A percentile compares a stretch with the other conserved stretches of the same genome.
These are phyloP conservation scores for Physocephala rufipes DNA, from an alignment of 2,888 invertebrate species.

Conservation along the genomic window DNA sequence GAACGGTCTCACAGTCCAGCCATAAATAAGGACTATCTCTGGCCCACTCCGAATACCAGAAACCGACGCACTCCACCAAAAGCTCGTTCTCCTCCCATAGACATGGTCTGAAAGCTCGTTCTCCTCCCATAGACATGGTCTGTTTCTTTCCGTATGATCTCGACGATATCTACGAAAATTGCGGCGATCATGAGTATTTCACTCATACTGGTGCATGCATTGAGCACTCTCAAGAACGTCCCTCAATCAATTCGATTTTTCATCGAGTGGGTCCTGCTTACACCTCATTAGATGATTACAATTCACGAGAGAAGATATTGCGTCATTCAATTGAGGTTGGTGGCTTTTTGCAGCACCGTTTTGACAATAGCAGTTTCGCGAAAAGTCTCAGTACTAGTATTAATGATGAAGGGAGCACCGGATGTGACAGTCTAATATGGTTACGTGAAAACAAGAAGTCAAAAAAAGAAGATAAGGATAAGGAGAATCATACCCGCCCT, in stretches of 20 bases:
- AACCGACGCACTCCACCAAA: constrained; percentile 56
- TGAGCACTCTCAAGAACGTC: constrained; percentile 55
- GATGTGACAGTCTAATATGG: constrained; percentile 39
- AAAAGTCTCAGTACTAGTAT: constrained; percentile 60
- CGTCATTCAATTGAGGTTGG: constrained; percentile 47
- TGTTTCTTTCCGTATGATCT: constrained; percentile 66
- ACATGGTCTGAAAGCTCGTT: constrained; percentile 56
- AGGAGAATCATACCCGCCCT: constrained; percentile 38
- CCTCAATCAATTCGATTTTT: constrained; percentile 64
- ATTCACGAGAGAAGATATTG: constrained; percentile 41
- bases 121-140: constrained; percentile 53
- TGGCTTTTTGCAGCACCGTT: constrained; percentile 53
- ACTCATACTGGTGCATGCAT: constrained; percentile 62
- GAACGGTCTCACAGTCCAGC: constrained; percentile 64
- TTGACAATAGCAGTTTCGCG: constrained; percentile 63
- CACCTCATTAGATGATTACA: constrained; percentile 61
- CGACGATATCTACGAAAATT: constrained; percentile 64
- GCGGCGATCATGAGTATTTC: constrained; percentile 65
- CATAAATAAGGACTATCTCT: constrained; percentile 45
- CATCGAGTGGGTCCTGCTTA: constrained; percentile 59
- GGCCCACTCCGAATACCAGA: constrained; percentile 56
- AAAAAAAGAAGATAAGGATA: constrained; percentile 42
- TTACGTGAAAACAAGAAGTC: constrained; percentile 49
- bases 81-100: constrained; percentile 57
- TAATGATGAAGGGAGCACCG: constrained; percentile 49